These are phyloP conservation scores for Gymnobelideus leadbeateri DNA, from an alignment of 2,113 vertebrate species.

Conservation along the genomic window DNA sequence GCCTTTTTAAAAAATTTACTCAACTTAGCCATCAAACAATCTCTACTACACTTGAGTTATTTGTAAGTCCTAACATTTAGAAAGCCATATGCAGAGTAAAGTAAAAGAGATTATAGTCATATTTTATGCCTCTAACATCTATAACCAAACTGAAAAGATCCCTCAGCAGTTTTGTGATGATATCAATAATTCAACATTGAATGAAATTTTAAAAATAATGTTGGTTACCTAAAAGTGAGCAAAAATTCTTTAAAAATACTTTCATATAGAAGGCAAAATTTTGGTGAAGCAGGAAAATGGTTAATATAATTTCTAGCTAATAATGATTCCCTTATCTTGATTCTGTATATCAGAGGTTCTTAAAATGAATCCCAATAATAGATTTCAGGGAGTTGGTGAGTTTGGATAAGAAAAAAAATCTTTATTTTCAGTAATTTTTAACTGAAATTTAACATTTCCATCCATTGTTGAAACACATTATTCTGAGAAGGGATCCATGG, in stretches of 20 bases:
- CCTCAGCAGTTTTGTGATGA: slow-evolving; percentile 43
- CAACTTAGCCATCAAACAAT: background rate
- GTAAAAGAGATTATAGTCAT: slow-evolving; percentile 12
- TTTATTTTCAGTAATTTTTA: background rate
- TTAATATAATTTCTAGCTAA: slow-evolving; percentile 50
- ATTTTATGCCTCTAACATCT: slow-evolving; percentile 31
- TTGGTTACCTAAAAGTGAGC: slow-evolving; percentile 43
- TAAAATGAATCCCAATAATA: background rate
- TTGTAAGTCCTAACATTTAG: background rate
- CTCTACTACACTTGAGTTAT: background rate
- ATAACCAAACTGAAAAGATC: slow-evolving; percentile 49
- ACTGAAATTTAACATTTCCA: background rate
- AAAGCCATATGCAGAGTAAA: background rate
- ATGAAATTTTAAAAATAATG: slow-evolving; percentile 57
- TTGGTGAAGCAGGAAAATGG: slow-evolving; percentile 57
- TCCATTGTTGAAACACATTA: background rate
- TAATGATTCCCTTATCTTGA: slow-evolving; percentile 59
- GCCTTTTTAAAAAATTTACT: background rate
- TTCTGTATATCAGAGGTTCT: background rate
- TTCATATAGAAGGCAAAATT: slow-evolving; percentile 58
- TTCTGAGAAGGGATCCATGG: background rate
- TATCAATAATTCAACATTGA: slow-evolving; percentile 38
- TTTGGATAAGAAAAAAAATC: background rate
- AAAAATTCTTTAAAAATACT: slow-evolving; percentile 55
- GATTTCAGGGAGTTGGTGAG: background rate